These are phyloP conservation scores for Xiphophorus birchmanni DNA, from an alignment of 2,797 vertebrate genomes.

Conservation along the genomic window DNA sequence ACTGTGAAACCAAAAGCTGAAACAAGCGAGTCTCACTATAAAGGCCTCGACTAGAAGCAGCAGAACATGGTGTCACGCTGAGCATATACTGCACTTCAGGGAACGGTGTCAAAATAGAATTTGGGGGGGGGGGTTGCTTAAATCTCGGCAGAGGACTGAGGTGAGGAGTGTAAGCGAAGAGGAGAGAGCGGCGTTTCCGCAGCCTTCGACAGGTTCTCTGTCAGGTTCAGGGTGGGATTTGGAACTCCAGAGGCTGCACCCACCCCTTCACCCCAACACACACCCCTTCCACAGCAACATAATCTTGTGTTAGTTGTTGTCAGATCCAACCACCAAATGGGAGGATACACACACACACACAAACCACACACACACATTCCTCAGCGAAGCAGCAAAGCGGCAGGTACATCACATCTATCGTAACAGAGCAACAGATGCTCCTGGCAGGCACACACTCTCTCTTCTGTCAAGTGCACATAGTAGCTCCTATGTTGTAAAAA, in stretches of 20 bases:
- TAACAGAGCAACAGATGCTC: slow-evolving; percentile 74
- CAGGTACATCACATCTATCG: slow-evolving; percentile 77
- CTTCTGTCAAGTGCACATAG: slow-evolving; percentile 43
- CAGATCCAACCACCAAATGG: slow-evolving; percentile 71
- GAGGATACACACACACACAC: slow-evolving; percentile 41
- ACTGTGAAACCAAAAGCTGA: slow-evolving; percentile 4
- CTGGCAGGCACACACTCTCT: slow-evolving; percentile 59
- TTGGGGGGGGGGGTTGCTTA: slow-evolving; percentile 25
- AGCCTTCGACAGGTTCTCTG: slow-evolving; percentile 62
- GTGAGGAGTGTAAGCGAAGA: slow-evolving; percentile 35
- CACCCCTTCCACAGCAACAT: slow-evolving; percentile 21
- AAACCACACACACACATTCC: slow-evolving; percentile 47
- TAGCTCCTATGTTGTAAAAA: slow-evolving; percentile 54
- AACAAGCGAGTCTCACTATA: slow-evolving; percentile 14
- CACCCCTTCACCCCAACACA: slow-evolving; percentile 26
- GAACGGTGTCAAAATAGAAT: slow-evolving; percentile 32
- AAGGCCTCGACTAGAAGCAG: slow-evolving; percentile 28
- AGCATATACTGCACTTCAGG: slow-evolving; percentile 22
- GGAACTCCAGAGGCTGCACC: slow-evolving; percentile 52
- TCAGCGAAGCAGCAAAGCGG: slow-evolving; percentile 69
- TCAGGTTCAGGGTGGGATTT: slow-evolving; percentile 59
- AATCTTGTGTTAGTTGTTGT: slow-evolving; percentile 67
- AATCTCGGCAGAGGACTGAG: slow-evolving; percentile 44
- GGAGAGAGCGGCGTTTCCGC: slow-evolving; percentile 33
- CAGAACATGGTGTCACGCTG: slow-evolving; percentile 14